A percentile compares a stretch with the other conserved stretches of the same genome.
These are phyloP conservation scores for Sebastes variabilis DNA, from an alignment of 2,797 vertebrate genomes.

Conservation along the genomic window DNA sequence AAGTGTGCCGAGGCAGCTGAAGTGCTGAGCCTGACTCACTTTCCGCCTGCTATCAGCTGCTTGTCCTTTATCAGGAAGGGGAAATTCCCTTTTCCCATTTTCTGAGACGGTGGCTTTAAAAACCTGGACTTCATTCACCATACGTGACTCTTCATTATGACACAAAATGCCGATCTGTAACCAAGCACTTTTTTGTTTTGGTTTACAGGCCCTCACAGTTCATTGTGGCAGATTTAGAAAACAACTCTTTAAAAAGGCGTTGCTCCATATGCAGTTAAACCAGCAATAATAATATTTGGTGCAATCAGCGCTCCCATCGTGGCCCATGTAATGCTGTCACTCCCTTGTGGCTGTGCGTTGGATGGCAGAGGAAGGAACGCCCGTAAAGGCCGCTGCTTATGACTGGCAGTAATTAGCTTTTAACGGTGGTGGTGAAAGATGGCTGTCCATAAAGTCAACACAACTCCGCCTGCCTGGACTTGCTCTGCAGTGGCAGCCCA, in stretches of 20 bases:
- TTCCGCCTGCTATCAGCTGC: slow-evolving; percentile 71
- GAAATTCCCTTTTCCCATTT: slow-evolving; percentile 70
- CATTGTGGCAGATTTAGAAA: slow-evolving; percentile 47
- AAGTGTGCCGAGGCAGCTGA: slow-evolving; percentile 50
- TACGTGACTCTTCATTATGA: not conserved
- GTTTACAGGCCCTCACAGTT: slow-evolving; percentile 9
- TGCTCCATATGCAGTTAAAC: slow-evolving; percentile 54
- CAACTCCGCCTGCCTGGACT: slow-evolving; percentile 63
- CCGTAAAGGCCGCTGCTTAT: slow-evolving; percentile 65
- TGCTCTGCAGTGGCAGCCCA: slow-evolving; percentile 56
- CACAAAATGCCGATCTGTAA: not conserved
- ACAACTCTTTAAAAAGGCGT: slow-evolving; percentile 70
- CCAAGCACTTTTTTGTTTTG: slow-evolving; percentile 10
- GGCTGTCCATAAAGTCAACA: slow-evolving; percentile 76
- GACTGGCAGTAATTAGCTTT: slow-evolving; percentile 78
- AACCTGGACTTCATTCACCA: not conserved
- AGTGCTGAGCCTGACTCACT: slow-evolving; percentile 77
- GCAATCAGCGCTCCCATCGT: slow-evolving; percentile 48
- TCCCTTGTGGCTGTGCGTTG: slow-evolving; percentile 66
- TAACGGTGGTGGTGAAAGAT: slow-evolving; percentile 74
- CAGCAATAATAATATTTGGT: slow-evolving; percentile 64
- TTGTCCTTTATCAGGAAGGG: slow-evolving; percentile 54
- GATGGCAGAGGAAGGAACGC: slow-evolving; percentile 52
- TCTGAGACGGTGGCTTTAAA: slow-evolving; percentile 33
- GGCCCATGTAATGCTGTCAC: slow-evolving; percentile 46